Percentiles rank a stretch among this genome's conserved stretches.
Conservation (phyloP, 1,140 invertebrate genomes). For the Cyphomyrmex costatus region DNA sequence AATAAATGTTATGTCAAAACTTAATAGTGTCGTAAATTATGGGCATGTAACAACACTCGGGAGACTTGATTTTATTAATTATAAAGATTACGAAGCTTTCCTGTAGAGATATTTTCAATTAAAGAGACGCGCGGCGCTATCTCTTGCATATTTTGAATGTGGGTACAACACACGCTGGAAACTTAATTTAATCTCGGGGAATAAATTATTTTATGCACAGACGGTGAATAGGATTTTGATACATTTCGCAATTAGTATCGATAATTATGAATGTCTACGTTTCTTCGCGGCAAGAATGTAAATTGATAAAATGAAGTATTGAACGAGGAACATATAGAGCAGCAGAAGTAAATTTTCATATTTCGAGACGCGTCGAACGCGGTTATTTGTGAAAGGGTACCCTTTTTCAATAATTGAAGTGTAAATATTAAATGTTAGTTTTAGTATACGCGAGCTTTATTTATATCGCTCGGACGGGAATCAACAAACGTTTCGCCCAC, state of each 20-base stretch:
- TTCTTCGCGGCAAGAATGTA: neutral
- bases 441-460: neutral
- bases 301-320: neutral
- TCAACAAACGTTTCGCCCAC: conserved; percentile 30
- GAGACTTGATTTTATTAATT: conserved; percentile 11
- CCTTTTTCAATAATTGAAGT: neutral
- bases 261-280: neutral
- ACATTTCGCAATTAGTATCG: neutral
- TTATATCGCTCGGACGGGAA: neutral
- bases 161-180: neutral
- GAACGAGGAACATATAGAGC: neutral
- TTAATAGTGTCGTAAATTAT: neutral
- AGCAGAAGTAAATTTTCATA: neutral
- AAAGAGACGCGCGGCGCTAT: neutral
- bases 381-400: too few species aligned
- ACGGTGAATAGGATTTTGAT: neutral
- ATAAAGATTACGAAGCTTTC: neutral
- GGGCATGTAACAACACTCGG: neutral
- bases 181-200: neutral
- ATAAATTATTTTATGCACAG: neutral
- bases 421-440: conserved; percentile 29
- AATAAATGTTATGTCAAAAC: neutral
- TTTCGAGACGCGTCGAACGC: neutral
- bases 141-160: neutral
- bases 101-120: neutral